These are phyloP conservation scores for Scylla paramamosain DNA, from an alignment of 1,140 invertebrate species.

Conservation along the genomic window DNA sequence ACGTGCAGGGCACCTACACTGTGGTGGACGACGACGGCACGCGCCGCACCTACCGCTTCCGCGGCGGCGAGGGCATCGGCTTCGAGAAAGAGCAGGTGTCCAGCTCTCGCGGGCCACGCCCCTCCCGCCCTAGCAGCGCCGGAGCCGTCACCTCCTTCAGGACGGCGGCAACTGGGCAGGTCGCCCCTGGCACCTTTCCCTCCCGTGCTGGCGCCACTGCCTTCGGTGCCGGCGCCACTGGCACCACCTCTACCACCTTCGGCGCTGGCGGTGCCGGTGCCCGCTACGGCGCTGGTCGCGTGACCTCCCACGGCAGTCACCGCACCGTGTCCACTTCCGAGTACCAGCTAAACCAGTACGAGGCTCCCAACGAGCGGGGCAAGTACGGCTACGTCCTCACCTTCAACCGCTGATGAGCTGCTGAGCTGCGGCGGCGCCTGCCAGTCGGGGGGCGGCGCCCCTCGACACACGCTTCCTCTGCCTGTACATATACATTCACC, in stretches of 20 bases:
- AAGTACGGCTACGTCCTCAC: constrained; percentile 65
- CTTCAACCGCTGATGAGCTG: constrained; percentile 32
- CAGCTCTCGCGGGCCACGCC: constrained; percentile 24
- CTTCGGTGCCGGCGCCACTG: not conserved
- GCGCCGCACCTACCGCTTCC: constrained; percentile 68
- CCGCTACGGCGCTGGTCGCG: not conserved
- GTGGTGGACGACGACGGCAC: constrained; percentile 78
- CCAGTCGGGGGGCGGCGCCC: not conserved
- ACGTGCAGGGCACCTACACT: constrained; percentile 79
- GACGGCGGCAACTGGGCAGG: not conserved
- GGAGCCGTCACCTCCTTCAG: constrained; percentile 31
- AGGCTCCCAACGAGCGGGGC: constrained; percentile 38
- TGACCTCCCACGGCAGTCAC: constrained; percentile 13
- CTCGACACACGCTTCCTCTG: not conserved
- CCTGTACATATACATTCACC: not conserved
- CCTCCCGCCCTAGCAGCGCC: constrained; percentile 10
- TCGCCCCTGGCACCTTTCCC: not conserved
- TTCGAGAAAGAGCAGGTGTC: constrained; percentile 74
- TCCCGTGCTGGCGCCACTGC: not conserved
- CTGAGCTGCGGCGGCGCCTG: not conserved
- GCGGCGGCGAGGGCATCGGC: constrained; percentile 73
- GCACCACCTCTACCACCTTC: not conserved
- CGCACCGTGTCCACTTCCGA: not conserved
- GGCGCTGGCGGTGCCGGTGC: no score
- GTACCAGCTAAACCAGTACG: constrained; percentile 52